Percentiles rank a stretch among this genome's conserved stretches.
Conservation (phyloP, 2,113 vertebrate genomes). For the Gopherus flavomarginatus region DNA sequence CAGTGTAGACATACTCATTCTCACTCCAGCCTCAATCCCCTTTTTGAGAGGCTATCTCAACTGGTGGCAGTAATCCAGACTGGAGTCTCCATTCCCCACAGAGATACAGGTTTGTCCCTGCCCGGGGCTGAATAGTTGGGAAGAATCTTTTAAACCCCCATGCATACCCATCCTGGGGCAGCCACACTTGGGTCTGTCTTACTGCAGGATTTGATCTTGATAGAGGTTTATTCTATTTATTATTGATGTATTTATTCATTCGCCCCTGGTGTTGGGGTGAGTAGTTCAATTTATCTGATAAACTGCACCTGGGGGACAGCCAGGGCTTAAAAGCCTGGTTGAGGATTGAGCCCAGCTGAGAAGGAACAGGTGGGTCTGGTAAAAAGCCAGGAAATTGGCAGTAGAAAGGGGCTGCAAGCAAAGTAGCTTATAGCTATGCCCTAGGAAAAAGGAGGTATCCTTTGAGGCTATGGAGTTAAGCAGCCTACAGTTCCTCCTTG, state of each 20-base stretch:
- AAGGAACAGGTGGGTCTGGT: background rate
- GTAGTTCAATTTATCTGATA: background rate
- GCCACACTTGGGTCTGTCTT: background rate
- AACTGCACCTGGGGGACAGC: background rate
- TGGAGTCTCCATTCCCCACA: background rate
- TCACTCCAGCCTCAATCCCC: background rate
- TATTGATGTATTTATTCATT: background rate
- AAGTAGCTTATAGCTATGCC: background rate
- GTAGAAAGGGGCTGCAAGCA: background rate
- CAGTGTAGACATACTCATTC: background rate
- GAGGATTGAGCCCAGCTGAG: background rate
- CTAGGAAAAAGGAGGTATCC: background rate
- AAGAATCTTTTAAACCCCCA: background rate
- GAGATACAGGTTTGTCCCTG: background rate
- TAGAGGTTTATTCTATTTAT: accelerated
- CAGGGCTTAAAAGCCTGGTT: background rate
- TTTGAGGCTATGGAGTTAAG: background rate
- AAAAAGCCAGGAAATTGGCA: background rate
- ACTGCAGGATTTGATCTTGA: background rate
- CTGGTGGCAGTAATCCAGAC: background rate
- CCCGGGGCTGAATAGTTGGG: background rate
- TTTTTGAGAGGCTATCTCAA: background rate
- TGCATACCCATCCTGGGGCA: accelerated
- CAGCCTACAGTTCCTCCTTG: too few relatives aligned
- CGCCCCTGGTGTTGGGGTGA: background rate